These are phyloP conservation scores for Syngnathoides biaculeatus DNA, from an alignment of 2,113 vertebrate genomes.

Conservation along the genomic window DNA sequence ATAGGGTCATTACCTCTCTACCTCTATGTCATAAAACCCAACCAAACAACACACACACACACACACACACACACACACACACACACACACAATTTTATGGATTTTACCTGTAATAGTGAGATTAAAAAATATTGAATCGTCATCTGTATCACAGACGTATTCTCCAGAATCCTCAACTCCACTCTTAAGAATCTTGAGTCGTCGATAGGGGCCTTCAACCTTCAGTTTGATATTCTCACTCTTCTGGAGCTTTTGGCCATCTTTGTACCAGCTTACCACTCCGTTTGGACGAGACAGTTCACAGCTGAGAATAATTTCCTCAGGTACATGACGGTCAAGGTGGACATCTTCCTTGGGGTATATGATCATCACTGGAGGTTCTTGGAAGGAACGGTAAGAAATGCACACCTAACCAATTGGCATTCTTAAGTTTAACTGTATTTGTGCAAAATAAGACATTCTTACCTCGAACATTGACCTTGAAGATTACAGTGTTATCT, in stretches of 20 bases:
- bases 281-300: constrained; percentile 77
- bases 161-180: constrained; percentile 80
- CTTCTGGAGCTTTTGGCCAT: constrained; percentile 80
- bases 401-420: not conserved
- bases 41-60: not conserved
- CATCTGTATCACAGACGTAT: constrained; percentile 85
- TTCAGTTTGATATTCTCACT: constrained; percentile 76
- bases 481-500: constrained; percentile 72
- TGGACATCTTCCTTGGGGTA: constrained; percentile 80
- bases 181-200: constrained; percentile 77
- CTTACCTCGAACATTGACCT: constrained; percentile 76
- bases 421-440: not conserved
- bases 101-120: constrained; percentile 83
- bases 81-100: not conserved
- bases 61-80: no score
- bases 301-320: constrained; percentile 85
- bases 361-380: constrained; percentile 81
- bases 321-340: constrained; percentile 74
- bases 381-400: constrained; percentile 56
- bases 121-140: constrained; percentile 85
- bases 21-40: not conserved
- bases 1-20: no score
- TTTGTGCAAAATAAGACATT: not conserved
- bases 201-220: constrained; percentile 72
- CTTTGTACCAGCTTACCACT: constrained; percentile 83